phyloP scores from a whole-genome alignment of 2,888 invertebrate genomes.

The Apocheima hispidaria region DNA sequence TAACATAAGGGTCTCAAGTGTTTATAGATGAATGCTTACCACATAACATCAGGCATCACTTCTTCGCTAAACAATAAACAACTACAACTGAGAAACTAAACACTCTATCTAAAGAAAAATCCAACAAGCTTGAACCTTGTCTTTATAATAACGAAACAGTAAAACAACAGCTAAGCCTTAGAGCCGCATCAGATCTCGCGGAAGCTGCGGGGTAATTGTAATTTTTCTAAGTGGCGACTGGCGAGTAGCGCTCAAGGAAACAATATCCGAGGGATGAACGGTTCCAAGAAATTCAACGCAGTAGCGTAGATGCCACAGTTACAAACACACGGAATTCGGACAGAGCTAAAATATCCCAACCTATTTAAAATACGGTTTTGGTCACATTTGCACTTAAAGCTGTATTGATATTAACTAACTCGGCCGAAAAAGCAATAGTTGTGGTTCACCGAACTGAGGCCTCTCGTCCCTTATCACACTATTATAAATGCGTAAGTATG shows the following conservation, averaged over 20 bases:
- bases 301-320: background rate
- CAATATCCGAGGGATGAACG: constrained; percentile 46
- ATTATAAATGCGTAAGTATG: too few species aligned
- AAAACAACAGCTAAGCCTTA: constrained; percentile 39
- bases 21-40: background rate
- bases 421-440: too few species aligned
- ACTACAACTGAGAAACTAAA: background rate
- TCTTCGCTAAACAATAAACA: too few species aligned
- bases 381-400: too few species aligned
- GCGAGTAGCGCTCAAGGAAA: constrained; percentile 43
- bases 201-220: constrained; percentile 49
- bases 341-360: too few species aligned
- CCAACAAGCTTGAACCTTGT: background rate
- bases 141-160: constrained; percentile 5
- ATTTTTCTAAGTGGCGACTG: constrained; percentile 56
- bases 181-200: constrained; percentile 45
- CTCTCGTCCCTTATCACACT: too few species aligned
- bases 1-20: too few species aligned
- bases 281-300: background rate
- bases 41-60: too few species aligned
- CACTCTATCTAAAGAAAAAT: background rate
- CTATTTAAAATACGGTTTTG: too few species aligned
- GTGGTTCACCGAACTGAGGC: too few species aligned
- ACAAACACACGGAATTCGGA: too few species aligned
- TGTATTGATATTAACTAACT: too few species aligned